Evolutionary conservation across 30 jellyfish, hydroid and myxozoan genomes (phyloP).

Genomic region (Catostylus mosaicus): DNA sequence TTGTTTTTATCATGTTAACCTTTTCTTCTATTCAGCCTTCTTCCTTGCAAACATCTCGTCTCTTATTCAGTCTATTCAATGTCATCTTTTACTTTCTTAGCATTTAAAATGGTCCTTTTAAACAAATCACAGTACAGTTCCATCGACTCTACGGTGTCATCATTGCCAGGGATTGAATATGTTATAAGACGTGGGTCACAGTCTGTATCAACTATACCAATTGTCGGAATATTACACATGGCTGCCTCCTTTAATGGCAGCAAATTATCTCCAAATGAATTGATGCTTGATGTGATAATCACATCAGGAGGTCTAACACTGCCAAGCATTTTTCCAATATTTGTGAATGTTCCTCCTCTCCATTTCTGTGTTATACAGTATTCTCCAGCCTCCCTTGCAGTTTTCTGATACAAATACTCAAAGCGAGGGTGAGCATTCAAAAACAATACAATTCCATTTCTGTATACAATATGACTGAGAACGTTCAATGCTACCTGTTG

Average conservation of each 20-base stretch:
- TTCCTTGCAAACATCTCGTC: too few relatives aligned
- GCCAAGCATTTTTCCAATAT: slow-evolving; percentile 78
- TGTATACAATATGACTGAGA: slow-evolving; percentile 88
- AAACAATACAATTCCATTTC: slow-evolving; percentile 84
- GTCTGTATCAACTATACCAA: slow-evolving; percentile 97
- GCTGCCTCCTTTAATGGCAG: slow-evolving; percentile 93
- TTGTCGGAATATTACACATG: slow-evolving; percentile 94
- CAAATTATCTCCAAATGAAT: slow-evolving; percentile 63
- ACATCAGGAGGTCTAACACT: slow-evolving; percentile 78
- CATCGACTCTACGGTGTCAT: slow-evolving; percentile 91
- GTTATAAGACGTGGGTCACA: slow-evolving; percentile 98
- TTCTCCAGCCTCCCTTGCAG: slow-evolving; percentile 96
- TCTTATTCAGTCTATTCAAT: too few relatives aligned
- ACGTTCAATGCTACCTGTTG: slow-evolving; percentile 98
- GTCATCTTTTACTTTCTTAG: slow-evolving; percentile 64
- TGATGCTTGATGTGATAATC: slow-evolving; percentile 68
- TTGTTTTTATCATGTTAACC: too few relatives aligned
- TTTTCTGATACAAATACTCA: slow-evolving; percentile 85
- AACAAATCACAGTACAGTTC: slow-evolving; percentile 78
- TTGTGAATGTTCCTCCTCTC: slow-evolving; percentile 94
- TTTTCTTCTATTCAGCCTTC: too few relatives aligned
- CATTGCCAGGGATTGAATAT: slow-evolving; percentile 98
- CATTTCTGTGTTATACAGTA: slow-evolving; percentile 88
- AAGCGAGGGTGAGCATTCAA: slow-evolving; percentile 90
- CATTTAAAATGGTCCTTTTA: slow-evolving; percentile 79